Percentiles rank a stretch among this genome's conserved stretches.
Evolutionary conservation across 2,797 vertebrate genomes (phyloP).

Genomic region (Cryptoprocta ferox): DNA sequence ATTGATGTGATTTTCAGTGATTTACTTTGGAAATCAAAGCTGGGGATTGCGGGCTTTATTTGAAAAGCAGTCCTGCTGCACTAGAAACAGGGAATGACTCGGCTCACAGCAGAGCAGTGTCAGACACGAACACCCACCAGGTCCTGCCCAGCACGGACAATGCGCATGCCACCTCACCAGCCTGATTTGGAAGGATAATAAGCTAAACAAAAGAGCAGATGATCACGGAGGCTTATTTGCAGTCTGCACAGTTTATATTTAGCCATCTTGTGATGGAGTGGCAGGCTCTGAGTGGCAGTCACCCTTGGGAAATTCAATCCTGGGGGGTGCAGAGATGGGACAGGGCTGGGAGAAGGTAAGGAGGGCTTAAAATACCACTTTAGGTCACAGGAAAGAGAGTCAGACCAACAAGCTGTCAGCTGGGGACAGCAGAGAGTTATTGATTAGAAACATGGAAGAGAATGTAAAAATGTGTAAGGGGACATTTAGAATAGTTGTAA

Average conservation of each 20-base stretch:
- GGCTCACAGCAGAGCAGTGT: conserved; percentile 5
- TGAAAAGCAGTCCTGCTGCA: conserved; percentile 68
- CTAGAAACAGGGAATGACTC: conserved; percentile 48
- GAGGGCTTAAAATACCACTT: neutral
- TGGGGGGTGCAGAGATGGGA: neutral
- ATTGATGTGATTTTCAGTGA: conserved; percentile 75
- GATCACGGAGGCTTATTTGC: conserved; percentile 80
- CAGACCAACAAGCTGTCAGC: neutral
- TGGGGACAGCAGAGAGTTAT: neutral
- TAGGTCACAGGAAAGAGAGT: neutral
- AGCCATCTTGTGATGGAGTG: conserved; percentile 78
- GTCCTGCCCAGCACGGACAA: neutral
- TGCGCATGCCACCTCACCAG: conserved; percentile 71
- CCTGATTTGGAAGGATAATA: conserved; percentile 75
- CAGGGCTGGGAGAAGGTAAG: neutral
- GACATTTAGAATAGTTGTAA: neutral
- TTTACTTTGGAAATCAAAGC: conserved; percentile 83
- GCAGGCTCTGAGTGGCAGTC: conserved; percentile 63
- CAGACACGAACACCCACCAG: conserved; percentile 5
- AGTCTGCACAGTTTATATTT: conserved; percentile 80
- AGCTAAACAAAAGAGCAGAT: conserved; percentile 82
- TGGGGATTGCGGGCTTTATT: conserved; percentile 77
- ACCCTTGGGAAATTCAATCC: conserved; percentile 61
- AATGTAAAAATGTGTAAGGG: neutral
- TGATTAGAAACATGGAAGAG: neutral